Evolutionary conservation across 1,140 invertebrate species (phyloP), one percentile per base, ranked within the genome.

Genomic region (Reticulitermes speratus): DNA sequence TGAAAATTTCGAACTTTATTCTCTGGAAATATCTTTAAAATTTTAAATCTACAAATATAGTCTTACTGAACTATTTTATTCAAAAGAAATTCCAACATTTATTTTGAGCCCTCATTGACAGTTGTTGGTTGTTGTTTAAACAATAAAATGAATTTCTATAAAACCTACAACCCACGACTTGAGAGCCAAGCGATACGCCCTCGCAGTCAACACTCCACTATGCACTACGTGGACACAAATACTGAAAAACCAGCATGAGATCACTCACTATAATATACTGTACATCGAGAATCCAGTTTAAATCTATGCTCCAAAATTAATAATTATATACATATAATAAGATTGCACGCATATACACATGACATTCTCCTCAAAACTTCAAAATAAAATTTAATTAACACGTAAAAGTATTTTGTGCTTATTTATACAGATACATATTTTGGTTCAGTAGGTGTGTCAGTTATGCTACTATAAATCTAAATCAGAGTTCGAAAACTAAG

Each of bases 191-290:
- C 3, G 19, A 21, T 0, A 55, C 19, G 52, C 52, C 52, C 8
- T 75, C 25, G 3, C n/a, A 75, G 7, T 75, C 25, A 30, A 30
- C 65, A 75, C 65, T 30, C 65, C 65, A n/a, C 25, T 75, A 75
- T 75, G 25, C 9, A 14, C 65, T 75, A n/a, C n/a, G 12, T 30
- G 12, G 59, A n/a, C n/a, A 75, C n/a, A 75, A 75, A 75, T 75
- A 75, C 65, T 75, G 25, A 75, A 30, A 75, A 75, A n/a, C 25
- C 65, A n/a, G 25, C 16, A 65, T 23, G 59, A 65, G 21, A 1
- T 23, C 65, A 75, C 65, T 9, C 65, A 30, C 65, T 75, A 75
- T 75, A 75, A 75, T 75, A 75, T 75, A 75, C 65, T 75, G 65
- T 75, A 75, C 65, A 75, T 75, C 65, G 65, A 75, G 14, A 75